phyloP scores from a whole-genome alignment of 2,113 vertebrate species.

The Electrona antarctica region DNA sequence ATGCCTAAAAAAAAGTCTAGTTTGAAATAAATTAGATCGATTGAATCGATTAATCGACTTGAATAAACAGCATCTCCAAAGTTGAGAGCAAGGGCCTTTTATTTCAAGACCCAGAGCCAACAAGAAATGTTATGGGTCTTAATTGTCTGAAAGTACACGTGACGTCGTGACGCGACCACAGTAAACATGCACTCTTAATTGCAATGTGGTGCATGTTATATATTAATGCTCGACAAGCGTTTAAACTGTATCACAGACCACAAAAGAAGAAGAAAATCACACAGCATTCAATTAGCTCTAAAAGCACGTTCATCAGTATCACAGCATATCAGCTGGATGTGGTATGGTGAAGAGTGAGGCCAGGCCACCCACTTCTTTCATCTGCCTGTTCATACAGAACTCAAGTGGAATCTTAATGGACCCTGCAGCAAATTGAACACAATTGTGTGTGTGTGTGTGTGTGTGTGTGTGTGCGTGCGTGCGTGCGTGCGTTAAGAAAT shows the following conservation, averaged over 20 bases:
- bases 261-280: neutral
- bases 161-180: too few species aligned
- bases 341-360: constrained; percentile 20
- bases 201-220: neutral
- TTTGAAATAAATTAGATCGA: too few species aligned
- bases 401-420: neutral
- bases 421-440: neutral
- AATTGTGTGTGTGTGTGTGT: neutral
- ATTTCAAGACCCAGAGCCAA: too few species aligned
- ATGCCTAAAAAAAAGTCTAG: too few species aligned
- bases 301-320: constrained; percentile 13
- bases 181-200: neutral
- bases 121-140: too few species aligned
- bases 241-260: neutral
- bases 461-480: too few species aligned
- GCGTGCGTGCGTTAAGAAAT: too few species aligned
- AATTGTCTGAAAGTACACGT: too few species aligned
- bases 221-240: neutral
- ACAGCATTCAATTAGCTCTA: constrained; percentile 37
- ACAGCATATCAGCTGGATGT: constrained; percentile 12
- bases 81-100: too few species aligned
- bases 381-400: constrained; percentile 16
- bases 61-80: too few species aligned
- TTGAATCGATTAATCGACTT: too few species aligned
- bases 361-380: neutral